phyloP scores from a whole-genome alignment of 2,888 invertebrate genomes.

The Endotricha flammealis region DNA sequence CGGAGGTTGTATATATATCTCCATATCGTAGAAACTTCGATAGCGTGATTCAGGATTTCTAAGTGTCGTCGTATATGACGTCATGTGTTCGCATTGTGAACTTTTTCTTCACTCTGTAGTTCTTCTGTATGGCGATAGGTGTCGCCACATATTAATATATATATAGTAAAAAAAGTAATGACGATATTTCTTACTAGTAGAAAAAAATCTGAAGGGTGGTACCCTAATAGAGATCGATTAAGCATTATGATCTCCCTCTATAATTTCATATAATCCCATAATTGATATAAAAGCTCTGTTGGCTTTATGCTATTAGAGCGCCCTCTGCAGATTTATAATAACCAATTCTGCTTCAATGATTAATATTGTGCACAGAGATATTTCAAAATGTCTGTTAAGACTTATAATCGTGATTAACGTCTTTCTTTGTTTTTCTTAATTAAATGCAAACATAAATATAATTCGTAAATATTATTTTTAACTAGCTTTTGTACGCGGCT shows the following conservation, averaged over 20 bases:
- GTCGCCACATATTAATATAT: too few species aligned
- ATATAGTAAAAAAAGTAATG: too few species aligned
- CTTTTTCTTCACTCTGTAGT: too few species aligned
- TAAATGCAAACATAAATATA: conserved; percentile 14
- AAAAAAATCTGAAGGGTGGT: conserved; percentile 25
- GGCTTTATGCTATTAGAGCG: conserved; percentile 54
- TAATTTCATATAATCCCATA: conserved; percentile 62
- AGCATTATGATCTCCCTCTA: conserved; percentile 56
- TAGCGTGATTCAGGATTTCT: too few species aligned
- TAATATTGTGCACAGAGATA: conserved; percentile 38
- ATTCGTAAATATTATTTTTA: too few species aligned
- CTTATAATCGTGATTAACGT: conserved; percentile 32
- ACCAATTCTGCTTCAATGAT: conserved; percentile 64
- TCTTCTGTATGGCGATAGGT: too few species aligned
- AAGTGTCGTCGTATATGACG: too few species aligned
- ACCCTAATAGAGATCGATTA: conserved; percentile 53
- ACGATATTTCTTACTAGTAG: conserved; percentile 9
- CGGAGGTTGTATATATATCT: too few species aligned
- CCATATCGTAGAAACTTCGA: too few species aligned
- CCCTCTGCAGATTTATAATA: conserved; percentile 57
- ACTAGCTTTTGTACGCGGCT: too few species aligned
- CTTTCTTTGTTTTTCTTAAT: conserved; percentile 15
- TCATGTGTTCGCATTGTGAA: too few species aligned
- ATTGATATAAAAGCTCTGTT: conserved; percentile 64
- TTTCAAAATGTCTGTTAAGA: conserved; percentile 33